Evolutionary conservation across 1,140 invertebrate species (phyloP), one percentile per base, ranked within the genome.

Genomic region (Ephestia elutella): DNA sequence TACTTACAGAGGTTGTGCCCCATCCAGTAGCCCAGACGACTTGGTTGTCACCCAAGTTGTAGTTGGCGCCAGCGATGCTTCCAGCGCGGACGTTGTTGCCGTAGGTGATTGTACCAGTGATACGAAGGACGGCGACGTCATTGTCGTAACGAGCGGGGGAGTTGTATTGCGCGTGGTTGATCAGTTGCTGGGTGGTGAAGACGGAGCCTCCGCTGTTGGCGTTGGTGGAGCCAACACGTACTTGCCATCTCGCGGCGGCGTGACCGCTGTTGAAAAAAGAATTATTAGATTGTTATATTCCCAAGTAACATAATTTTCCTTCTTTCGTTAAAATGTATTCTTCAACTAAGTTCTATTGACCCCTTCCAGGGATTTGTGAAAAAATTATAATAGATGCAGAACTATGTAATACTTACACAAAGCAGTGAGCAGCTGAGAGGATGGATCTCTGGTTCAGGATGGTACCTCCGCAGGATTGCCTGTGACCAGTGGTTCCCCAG

Each of bases 11-110:
- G 49, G 64, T 71, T 13, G 67, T 25, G n/a, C 79, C 79, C 79
- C 79, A 81, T 56, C 78, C 78, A 48, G 68, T 49, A 35, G 76
- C 70, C 65, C 68, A 72, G 3, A 75, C 71, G 1, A 56, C 63
- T 54, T 65, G 32, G 54, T 54, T 66, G 25, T 74, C 69, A 35
- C 11, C 49, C 3, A 71, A 50, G 30, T 66, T 54, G 57, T 68
- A 77, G 49, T 68, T 68, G 10, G 63, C 7, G 7, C 67, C 68
- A 13, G 67, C 63, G 28, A 74, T 68, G 5, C 25, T 49, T 7
- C n/a, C 60, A 17, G 61, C 54, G 1, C 49, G 54, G 0, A 68
- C 62, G 19, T 64, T 64, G n/a, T 54, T 59, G 21, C 57, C 59
- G 17, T 65, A 71, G 2, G 76, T 59, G 0, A 93, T 78, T 5